Percentiles rank a stretch among this genome's conserved stretches.
phyloP scores from a whole-genome alignment of 2,797 vertebrate genomes.

The Etheostoma nigrum region DNA sequence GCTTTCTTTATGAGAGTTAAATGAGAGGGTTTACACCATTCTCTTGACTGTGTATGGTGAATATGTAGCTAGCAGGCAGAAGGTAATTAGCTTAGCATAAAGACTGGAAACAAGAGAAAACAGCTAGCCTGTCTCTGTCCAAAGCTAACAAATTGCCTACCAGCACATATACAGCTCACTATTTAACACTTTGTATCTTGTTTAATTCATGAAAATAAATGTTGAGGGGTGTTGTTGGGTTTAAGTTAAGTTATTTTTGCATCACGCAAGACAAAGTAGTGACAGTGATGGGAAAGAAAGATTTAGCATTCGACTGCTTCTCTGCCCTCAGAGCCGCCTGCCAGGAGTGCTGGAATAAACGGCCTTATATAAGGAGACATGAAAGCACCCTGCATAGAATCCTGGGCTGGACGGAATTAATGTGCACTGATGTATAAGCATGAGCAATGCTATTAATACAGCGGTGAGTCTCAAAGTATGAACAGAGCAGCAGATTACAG shows the following conservation, averaged over 20 bases:
- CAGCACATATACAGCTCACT: not conserved
- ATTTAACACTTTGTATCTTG: not conserved
- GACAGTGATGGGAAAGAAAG: slow-evolving; percentile 32
- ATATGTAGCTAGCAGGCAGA: not conserved
- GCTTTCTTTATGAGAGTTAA: too few relatives aligned
- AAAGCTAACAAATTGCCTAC: not conserved
- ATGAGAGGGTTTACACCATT: not conserved
- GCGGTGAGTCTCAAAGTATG: slow-evolving; percentile 36
- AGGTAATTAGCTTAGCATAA: not conserved
- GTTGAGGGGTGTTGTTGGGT: not conserved
- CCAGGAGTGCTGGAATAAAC: slow-evolving; percentile 44
- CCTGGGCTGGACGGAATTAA: slow-evolving; percentile 50
- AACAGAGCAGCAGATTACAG: slow-evolving; percentile 33
- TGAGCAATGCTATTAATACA: slow-evolving; percentile 57
- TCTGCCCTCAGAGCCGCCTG: slow-evolving; percentile 39
- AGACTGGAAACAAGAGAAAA: not conserved
- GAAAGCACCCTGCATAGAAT: slow-evolving; percentile 52
- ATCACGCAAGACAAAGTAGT: slow-evolving; percentile 6
- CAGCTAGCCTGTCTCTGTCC: not conserved
- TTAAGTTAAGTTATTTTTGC: slow-evolving; percentile 5
- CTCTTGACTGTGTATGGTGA: not conserved
- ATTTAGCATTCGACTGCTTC: slow-evolving; percentile 42
- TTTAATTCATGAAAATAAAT: not conserved
- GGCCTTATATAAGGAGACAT: slow-evolving; percentile 60
- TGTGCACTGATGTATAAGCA: slow-evolving; percentile 69